Evolutionary conservation across 2,888 invertebrate genomes (phyloP).

Genomic region (Harpalus rufipes): DNA sequence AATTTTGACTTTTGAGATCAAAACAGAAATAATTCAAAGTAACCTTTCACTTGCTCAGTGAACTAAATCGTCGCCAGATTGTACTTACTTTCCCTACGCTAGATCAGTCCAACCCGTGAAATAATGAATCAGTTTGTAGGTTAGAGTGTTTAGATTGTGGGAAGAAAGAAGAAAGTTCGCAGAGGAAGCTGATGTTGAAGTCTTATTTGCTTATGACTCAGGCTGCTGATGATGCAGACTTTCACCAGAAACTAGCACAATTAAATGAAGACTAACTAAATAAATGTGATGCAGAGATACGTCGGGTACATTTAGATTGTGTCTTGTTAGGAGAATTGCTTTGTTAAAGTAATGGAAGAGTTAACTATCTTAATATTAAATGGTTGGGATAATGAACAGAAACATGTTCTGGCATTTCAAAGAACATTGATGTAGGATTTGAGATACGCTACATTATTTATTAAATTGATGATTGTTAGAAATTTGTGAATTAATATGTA

Average conservation of each 20-base stretch:
- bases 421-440: too few relatives aligned
- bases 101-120: neutral
- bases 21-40: conserved; percentile 19
- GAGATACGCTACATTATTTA: too few relatives aligned
- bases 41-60: conserved; percentile 56
- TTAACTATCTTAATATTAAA: neutral
- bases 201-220: conserved; percentile 5
- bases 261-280: neutral
- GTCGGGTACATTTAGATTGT: neutral
- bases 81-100: neutral
- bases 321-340: neutral
- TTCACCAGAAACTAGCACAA: conserved; percentile 52
- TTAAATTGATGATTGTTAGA: too few relatives aligned
- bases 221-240: conserved; percentile 2
- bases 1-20: neutral
- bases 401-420: neutral
- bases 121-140: conserved; percentile 15
- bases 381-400: neutral
- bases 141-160: conserved; percentile 6
- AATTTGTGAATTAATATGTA: too few relatives aligned
- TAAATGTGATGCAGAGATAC: conserved; percentile 12
- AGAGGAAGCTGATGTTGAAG: neutral
- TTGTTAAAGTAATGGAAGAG: neutral
- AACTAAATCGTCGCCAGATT: conserved; percentile 24
- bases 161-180: conserved; percentile 29